These are phyloP conservation scores for Drosophila ananassae DNA, from an alignment of 1,140 invertebrate species.

Conservation along the genomic window DNA sequence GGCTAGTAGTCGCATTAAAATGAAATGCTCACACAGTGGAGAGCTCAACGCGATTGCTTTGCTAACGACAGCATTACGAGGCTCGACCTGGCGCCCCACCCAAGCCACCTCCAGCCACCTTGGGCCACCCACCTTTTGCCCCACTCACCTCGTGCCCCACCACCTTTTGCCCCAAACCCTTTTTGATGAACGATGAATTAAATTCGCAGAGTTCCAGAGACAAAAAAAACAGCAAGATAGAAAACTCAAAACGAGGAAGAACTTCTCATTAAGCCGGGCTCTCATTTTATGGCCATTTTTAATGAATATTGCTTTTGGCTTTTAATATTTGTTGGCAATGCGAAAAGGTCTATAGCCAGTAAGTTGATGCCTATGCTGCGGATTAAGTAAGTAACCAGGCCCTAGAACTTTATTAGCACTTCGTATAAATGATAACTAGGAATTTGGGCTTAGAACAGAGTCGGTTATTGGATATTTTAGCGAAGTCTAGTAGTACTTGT, in stretches of 20 bases:
- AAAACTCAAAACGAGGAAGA: slow-evolving; percentile 16
- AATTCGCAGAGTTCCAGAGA: slow-evolving; percentile 32
- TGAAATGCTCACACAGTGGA: slow-evolving; percentile 72
- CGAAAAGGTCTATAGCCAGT: not conserved
- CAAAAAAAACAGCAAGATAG: slow-evolving; percentile 10
- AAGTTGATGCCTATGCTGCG: slow-evolving; percentile 7
- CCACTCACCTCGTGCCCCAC: no score
- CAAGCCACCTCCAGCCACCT: not conserved
- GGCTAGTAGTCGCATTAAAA: slow-evolving; percentile 69
- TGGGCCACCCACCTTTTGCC: no score
- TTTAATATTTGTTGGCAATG: slow-evolving; percentile 63
- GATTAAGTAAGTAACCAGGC: slow-evolving; percentile 9
- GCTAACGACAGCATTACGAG: slow-evolving; percentile 67
- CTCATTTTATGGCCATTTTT: slow-evolving; percentile 66
- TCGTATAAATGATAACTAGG: not conserved
- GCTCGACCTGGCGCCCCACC: slow-evolving; percentile 26
- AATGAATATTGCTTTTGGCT: slow-evolving; percentile 78
- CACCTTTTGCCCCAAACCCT: slow-evolving; percentile 18
- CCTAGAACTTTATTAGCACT: slow-evolving; percentile 23
- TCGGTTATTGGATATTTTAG: slow-evolving; percentile 14
- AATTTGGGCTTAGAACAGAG: not conserved
- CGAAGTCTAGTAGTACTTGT: not conserved
- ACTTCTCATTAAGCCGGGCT: slow-evolving; percentile 42
- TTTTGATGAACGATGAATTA: slow-evolving; percentile 64
- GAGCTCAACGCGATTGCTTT: slow-evolving; percentile 49